Conservation (phyloP, 2,113 vertebrate species). For the Brachyhypopomus gauderio region DNA sequence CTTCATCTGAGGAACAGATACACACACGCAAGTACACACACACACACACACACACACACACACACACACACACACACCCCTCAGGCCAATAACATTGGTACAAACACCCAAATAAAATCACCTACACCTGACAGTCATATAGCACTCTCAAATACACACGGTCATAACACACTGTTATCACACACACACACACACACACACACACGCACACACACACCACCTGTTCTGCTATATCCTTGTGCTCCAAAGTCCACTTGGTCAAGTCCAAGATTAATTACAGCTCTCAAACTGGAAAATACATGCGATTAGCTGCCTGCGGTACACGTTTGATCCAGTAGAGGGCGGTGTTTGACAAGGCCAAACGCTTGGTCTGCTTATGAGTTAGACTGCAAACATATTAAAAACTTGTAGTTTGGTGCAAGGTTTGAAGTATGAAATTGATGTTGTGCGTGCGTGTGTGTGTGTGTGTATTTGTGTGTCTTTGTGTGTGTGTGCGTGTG, state of each 20-base stretch:
- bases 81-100: conserved; percentile 28
- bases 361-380: not conserved
- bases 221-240: not conserved
- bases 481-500: not conserved
- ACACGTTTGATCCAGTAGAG: conserved; percentile 62
- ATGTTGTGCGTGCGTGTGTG: not conserved
- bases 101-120: not conserved
- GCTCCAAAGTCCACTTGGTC: not conserved
- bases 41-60: too few species aligned
- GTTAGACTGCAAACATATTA: not conserved
- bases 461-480: conserved; percentile 38
- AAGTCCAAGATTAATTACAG: not conserved
- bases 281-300: not conserved
- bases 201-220: too few species aligned
- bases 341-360: conserved; percentile 58
- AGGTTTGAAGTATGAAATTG: not conserved
- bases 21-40: too few species aligned
- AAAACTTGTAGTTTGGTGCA: not conserved
- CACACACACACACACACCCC: conserved; percentile 8
- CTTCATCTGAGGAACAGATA: conserved; percentile 54
- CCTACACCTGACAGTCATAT: not conserved
- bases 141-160: too few species aligned
- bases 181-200: too few species aligned
- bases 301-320: conserved; percentile 55
- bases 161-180: too few species aligned